Evolutionary conservation across 2,888 invertebrate species (phyloP), one percentile per base, ranked within the genome.

Genomic region (Homarus gammarus): DNA sequence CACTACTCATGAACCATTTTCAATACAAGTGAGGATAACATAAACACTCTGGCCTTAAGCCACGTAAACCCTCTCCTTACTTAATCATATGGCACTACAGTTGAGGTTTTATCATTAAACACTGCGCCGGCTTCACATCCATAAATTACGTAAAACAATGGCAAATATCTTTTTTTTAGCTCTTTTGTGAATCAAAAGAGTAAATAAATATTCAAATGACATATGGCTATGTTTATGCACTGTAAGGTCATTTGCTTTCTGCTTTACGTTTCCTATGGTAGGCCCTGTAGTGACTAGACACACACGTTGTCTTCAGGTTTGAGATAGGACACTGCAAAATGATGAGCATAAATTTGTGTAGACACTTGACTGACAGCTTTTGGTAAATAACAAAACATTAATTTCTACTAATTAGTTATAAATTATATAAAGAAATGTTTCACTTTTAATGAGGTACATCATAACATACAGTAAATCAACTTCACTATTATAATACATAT

Each of bases 1-100:
- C n/a, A 64, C 64, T 27, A 64, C 64, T 27, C 5, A 27, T 31
- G 38, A 31, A 56, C 33, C 31, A 31, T 56, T 64, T 27, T 64
- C 6, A 75, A 75, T 31, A 75, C 75, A 75, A 44, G 75, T 64
- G 64, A 75, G 75, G 44, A 44, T 31, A 75, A 75, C 49, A 12
- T 75, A 6, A 36, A 22, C 38, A 5, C 15, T 8, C n/a, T 72
- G 38, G 40, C 36, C 72, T 36, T 1, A 1, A 18, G 40, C 38
- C 36, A 72, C 36, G 27, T 27, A 40, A 44, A 44, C 49, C 27
- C 27, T 49, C 22, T n/a, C 27, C 75, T 44, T 44, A 75, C 36
- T 82, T 70, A 31, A 49, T 83, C 49, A 85, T 85, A 85, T 85
- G 85, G 85, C 85, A 85, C 85, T 77, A 78, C 77, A 85, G 73